Evolutionary conservation across 2,113 vertebrate species (phyloP), one percentile per base, ranked within the genome.

Genomic region (Salvelinus fontinalis): DNA sequence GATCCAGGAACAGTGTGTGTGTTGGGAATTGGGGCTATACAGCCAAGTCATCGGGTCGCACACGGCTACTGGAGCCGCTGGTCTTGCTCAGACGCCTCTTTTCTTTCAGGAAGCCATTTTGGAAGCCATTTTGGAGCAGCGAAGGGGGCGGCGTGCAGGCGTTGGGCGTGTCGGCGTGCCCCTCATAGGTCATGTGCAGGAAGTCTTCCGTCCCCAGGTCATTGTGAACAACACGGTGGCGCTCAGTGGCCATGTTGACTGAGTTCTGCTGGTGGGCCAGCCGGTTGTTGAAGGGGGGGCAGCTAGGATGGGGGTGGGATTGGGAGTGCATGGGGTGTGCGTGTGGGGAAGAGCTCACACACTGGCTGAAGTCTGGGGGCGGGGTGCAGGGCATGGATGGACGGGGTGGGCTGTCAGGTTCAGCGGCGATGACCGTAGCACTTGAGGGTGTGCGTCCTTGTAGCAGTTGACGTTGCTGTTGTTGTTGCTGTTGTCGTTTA

Each of bases 281-380:
- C 2, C 92, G 94, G 85, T 97, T 93, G 89, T 89, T 93, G 86
- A 95, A 96, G 20, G 93, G 89, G n/a, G 77, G 88, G 82, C 90
- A 95, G 64, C 92, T 93, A 27, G 84, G 86, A 83, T 91, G 9
- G 82, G 85, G 5, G 85, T 83, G 8, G 82, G 70, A 22, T 83
- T 91, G 9, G 83, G 86, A 5, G 85, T 83, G 6, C 81, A 69
- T 26, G 75, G 85, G 4, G 89, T 75, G 62, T 60, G 79, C 4
- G 71, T 27, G 84, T 81, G 88, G 79, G 6, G 90, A 78, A 3
- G 92, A 80, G 20, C 84, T 91, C 71, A 98, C 75, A 62, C 96
- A 97, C 83, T 98, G 96, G 74, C 78, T 95, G 77, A 99, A 99
- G 85, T 96, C 96, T 0, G 97, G 96, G 0, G 95, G 96, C 0